phyloP scores from a whole-genome alignment of 2,797 vertebrate genomes.

The Pyrrhura leucotis region DNA sequence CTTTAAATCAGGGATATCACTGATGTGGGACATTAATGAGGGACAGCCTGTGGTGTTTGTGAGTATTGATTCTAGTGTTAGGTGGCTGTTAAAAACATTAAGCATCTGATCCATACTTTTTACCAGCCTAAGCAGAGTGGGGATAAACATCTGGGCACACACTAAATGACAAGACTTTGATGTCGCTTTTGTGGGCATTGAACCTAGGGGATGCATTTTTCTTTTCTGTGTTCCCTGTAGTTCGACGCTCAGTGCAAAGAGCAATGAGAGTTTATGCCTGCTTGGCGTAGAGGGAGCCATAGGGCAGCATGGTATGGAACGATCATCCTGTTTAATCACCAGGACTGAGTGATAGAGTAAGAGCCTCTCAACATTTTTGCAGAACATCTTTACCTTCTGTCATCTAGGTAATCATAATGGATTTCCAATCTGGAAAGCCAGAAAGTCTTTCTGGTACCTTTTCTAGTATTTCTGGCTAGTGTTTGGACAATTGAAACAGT shows the following conservation, averaged over 20 bases:
- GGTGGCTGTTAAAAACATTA: slow-evolving; percentile 61
- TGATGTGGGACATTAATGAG: slow-evolving; percentile 53
- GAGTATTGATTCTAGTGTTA: slow-evolving; percentile 61
- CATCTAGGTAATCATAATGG: background rate
- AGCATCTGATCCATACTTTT: slow-evolving; percentile 64
- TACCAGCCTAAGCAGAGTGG: slow-evolving; percentile 5
- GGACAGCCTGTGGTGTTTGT: slow-evolving; percentile 14
- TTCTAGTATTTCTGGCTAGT: background rate
- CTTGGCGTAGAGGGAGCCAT: background rate
- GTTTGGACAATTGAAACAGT: background rate
- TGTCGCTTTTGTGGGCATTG: slow-evolving; percentile 4
- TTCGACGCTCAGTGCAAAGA: background rate
- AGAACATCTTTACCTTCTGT: background rate
- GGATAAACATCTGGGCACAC: slow-evolving; percentile 40
- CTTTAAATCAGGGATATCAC: slow-evolving; percentile 51
- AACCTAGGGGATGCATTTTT: background rate
- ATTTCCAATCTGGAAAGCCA: background rate
- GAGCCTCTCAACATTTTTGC: background rate
- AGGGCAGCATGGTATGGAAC: background rate
- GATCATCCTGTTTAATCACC: background rate
- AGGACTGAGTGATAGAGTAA: background rate
- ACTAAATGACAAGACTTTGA: background rate
- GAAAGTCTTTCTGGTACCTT: background rate
- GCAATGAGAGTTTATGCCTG: background rate
- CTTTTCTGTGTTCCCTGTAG: background rate